Percentiles rank a stretch among this genome's conserved stretches.
These are phyloP conservation scores for Holcopasites calliopsidis DNA, from an alignment of 1,140 invertebrate genomes.

Conservation along the genomic window DNA sequence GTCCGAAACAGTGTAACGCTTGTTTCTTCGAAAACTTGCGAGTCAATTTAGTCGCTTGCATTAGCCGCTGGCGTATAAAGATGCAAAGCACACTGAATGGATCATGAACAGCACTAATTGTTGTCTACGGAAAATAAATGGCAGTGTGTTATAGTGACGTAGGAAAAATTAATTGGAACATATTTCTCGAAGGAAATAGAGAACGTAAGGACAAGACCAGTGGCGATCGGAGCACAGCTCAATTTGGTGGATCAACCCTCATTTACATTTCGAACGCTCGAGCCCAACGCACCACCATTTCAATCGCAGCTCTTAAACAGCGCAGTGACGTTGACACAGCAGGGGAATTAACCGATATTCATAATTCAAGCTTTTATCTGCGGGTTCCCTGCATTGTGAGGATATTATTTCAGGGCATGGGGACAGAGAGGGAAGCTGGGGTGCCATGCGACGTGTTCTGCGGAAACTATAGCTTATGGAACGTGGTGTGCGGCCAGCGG, in stretches of 20 bases:
- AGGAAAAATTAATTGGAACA: too few species aligned
- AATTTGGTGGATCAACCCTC: not conserved
- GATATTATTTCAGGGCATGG: slow-evolving; percentile 68
- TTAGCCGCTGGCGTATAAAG: not conserved
- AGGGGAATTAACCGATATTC: slow-evolving; percentile 71
- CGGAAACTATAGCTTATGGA: slow-evolving; percentile 71
- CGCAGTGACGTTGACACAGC: slow-evolving; percentile 22
- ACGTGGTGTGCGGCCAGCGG: slow-evolving; percentile 39
- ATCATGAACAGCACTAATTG: too few species aligned
- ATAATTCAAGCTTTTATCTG: slow-evolving; percentile 75
- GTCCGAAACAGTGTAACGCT: not conserved
- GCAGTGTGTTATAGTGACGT: too few species aligned
- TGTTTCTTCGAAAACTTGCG: not conserved
- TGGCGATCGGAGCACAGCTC: too few species aligned
- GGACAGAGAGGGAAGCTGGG: slow-evolving; percentile 40
- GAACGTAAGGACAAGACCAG: too few species aligned
- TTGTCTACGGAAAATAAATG: too few species aligned
- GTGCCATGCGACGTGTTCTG: slow-evolving; percentile 56
- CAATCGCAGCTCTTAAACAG: not conserved
- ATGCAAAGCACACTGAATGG: not conserved
- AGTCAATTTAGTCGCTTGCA: not conserved
- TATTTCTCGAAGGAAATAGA: not conserved
- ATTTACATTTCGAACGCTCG: not conserved
- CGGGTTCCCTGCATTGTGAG: slow-evolving; percentile 63
- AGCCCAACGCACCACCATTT: not conserved